Evolutionary conservation across 2,797 vertebrate genomes (phyloP), one percentile per base, ranked within the genome.

Genomic region (Enteromius unitaeniatus): DNA sequence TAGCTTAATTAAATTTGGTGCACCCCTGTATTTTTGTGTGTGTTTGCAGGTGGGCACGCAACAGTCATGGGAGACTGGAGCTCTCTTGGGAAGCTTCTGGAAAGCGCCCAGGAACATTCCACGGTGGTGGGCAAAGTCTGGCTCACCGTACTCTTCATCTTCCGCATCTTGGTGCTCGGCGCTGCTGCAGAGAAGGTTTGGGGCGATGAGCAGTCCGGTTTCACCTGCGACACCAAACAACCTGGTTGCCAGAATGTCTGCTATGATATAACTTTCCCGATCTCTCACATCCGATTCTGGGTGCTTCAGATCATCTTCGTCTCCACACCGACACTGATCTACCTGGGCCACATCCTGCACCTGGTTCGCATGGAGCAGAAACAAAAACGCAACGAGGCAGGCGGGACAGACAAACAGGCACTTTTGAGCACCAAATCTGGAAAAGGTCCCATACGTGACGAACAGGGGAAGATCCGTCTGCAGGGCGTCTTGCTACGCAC

Each of bases 221-320:
- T 97, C 90, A 96, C 95, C 15, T 97, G 97, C 0, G 96, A 97
- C 92, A 97, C 96, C 3, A 97, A 97, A 90, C 96, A 97, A 91
- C 96, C 96, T 0, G 96, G 96, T 89, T 97, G 96, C 90, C 95
- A 97, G 89, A 97, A 96, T 0, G 96, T 97, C 86, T 97, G 96
- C 90, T 97, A 97, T 0, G 96, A 96, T 90, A 93, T 93, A 81
- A 97, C 97, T 81, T 97, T 97, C 90, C 97, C 96, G 49, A 97
- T 98, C 87, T 97, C 97, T 47, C 97, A 97, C 91, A 96, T 97
- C 67, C 96, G 94, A 86, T 97, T 98, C 93, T 98, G 97, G 96
- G 96, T 97, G 84, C 95, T 97, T 93, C 97, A 97, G 91, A 97
- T 98, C 93, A 97, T 97, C 89, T 97, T 97, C 0, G 92, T 97